phyloP scores from a whole-genome alignment of 2,888 invertebrate species.

The Hypsopygia costalis region DNA sequence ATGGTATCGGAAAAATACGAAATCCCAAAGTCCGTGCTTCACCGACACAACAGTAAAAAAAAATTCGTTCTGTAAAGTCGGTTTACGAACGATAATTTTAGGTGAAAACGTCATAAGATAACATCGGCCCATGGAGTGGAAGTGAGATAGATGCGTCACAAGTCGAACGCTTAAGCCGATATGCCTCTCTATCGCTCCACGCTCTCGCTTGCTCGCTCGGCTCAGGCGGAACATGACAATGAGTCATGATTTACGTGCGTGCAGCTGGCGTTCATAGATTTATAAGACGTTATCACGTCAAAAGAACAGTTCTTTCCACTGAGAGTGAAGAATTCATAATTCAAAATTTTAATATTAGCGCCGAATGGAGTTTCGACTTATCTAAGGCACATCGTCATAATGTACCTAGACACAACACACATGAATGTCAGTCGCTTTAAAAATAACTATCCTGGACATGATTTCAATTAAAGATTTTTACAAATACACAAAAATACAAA shows the following conservation, averaged over 20 bases:
- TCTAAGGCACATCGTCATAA: slow-evolving; percentile 17
- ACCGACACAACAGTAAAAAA: neutral
- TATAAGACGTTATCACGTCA: no score
- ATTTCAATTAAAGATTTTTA: slow-evolving; percentile 1
- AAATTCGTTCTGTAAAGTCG: no score
- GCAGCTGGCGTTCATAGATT: no score
- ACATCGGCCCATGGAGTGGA: no score
- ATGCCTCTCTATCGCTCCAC: no score
- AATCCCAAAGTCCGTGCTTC: neutral
- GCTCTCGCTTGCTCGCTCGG: no score
- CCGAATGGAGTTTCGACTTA: slow-evolving; percentile 19
- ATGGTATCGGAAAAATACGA: neutral
- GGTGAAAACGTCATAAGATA: no score
- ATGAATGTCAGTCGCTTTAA: slow-evolving; percentile 5
- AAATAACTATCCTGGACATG: slow-evolving; percentile 4
- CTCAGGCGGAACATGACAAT: no score
- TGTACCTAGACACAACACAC: slow-evolving; percentile 17
- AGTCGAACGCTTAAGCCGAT: no score
- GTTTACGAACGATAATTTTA: no score
- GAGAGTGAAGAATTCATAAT: slow-evolving; percentile 15
- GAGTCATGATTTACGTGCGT: no score
- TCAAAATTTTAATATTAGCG: slow-evolving; percentile 20
- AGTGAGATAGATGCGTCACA: no score
- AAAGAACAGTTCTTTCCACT: neutral
- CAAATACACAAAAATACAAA: neutral